These are phyloP conservation scores for Blastobasis lacticolella DNA, from an alignment of 2,888 invertebrate genomes.

Conservation along the genomic window DNA sequence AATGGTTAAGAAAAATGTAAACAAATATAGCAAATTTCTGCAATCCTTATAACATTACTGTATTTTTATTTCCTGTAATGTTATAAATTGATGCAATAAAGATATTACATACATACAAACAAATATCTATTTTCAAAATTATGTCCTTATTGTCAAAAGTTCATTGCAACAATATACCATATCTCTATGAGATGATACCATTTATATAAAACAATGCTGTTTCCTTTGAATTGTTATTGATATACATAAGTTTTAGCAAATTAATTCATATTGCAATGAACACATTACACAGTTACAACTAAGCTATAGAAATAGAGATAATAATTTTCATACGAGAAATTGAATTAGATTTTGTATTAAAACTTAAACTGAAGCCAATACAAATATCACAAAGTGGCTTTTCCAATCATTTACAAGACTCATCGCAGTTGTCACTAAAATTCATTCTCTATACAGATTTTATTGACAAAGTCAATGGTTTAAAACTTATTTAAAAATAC, in stretches of 20 bases:
- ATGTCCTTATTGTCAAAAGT: constrained; percentile 45
- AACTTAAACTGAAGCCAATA: constrained; percentile 49
- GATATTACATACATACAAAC: no score
- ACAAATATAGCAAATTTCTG: constrained; percentile 59
- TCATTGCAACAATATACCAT: constrained; percentile 35
- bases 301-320: constrained; percentile 25
- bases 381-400: constrained; percentile 62
- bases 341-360: constrained; percentile 27
- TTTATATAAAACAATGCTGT: constrained; percentile 41
- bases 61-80: no score
- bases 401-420: constrained; percentile 40
- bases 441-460: constrained; percentile 60
- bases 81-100: no score
- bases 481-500: constrained; percentile 71
- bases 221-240: constrained; percentile 33
- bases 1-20: constrained; percentile 44
- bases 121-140: constrained; percentile 43
- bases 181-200: constrained; percentile 41
- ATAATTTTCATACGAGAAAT: constrained; percentile 5
- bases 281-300: constrained; percentile 19
- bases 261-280: constrained; percentile 40
- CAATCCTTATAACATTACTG: constrained; percentile 58
- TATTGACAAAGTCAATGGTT: constrained; percentile 56
- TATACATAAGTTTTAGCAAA: constrained; percentile 14
- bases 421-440: constrained; percentile 45